These are phyloP conservation scores for Phyllotis vaccarum DNA, from an alignment of 2,797 vertebrate species.

Conservation along the genomic window DNA sequence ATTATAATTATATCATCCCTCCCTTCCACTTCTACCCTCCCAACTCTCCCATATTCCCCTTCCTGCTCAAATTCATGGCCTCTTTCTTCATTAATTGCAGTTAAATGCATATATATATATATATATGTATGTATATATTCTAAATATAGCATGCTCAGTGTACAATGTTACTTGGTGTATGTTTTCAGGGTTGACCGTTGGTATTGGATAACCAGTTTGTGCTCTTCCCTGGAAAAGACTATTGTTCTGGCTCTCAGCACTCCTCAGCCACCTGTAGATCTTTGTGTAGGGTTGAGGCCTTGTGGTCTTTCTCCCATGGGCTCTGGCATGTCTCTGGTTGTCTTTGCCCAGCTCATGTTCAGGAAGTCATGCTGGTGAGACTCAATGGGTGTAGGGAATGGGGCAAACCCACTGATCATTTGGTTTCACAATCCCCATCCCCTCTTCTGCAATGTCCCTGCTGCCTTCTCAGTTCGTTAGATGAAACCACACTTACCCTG, in stretches of 20 bases:
- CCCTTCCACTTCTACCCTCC: background rate
- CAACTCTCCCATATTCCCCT: background rate
- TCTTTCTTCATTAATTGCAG: background rate
- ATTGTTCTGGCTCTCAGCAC: too few species aligned
- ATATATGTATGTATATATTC: background rate
- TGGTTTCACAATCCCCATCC: background rate
- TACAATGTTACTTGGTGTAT: background rate
- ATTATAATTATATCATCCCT: background rate
- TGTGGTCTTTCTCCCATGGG: background rate
- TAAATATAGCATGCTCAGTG: background rate
- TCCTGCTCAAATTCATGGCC: background rate
- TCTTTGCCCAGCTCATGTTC: too few species aligned
- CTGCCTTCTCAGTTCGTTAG: background rate
- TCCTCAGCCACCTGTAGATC: background rate
- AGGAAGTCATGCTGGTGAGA: too few species aligned
- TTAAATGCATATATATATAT: too few species aligned
- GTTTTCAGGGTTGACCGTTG: background rate
- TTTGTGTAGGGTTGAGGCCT: background rate
- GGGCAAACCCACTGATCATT: background rate
- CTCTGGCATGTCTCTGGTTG: background rate
- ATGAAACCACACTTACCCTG: background rate
- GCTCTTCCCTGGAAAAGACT: background rate
- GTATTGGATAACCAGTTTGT: too few species aligned
- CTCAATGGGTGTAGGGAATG: background rate
- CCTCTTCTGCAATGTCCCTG: background rate